Evolutionary conservation across 2,888 invertebrate genomes (phyloP).

Genomic region (Tetragonisca angustula): DNA sequence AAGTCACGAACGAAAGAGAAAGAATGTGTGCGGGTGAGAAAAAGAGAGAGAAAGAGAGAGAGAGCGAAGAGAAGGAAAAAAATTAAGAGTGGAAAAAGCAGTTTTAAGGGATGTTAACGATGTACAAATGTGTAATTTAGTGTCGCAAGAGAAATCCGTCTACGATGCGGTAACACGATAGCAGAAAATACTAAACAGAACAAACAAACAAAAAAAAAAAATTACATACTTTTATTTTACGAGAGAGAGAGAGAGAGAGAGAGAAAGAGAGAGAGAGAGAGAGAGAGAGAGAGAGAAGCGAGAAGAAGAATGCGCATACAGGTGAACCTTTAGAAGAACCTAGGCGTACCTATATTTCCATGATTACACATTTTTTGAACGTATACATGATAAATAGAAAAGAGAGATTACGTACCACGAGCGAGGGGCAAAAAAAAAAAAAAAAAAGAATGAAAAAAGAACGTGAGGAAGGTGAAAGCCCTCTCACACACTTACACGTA

Average conservation of each 20-base stretch:
- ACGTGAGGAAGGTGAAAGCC: constrained; percentile 34
- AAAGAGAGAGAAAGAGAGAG: constrained; percentile 8
- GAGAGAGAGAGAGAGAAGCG: neutral
- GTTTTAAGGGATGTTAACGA: constrained; percentile 72
- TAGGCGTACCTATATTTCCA: constrained; percentile 75
- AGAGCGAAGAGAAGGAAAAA: neutral
- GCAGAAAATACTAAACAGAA: constrained; percentile 46
- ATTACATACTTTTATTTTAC: constrained; percentile 67
- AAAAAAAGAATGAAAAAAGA: constrained; percentile 3
- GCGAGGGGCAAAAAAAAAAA: constrained; percentile 33
- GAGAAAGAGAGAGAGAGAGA: neutral
- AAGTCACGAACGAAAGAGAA: neutral
- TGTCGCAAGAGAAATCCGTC: constrained; percentile 71
- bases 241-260: constrained; percentile 31
- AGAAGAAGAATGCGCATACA: constrained; percentile 52
- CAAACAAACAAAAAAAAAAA: constrained; percentile 45
- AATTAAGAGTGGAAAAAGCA: constrained; percentile 31
- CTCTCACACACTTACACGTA: constrained; percentile 63
- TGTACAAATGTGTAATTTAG: constrained; percentile 79
- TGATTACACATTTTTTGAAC: constrained; percentile 71
- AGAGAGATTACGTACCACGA: constrained; percentile 45
- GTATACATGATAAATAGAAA: constrained; percentile 64
- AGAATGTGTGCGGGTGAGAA: constrained; percentile 1
- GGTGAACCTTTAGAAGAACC: constrained; percentile 69
- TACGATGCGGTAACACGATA: constrained; percentile 62